Evolutionary conservation across 2,888 invertebrate genomes (phyloP).

Genomic region (Hypomecis atomaria): DNA sequence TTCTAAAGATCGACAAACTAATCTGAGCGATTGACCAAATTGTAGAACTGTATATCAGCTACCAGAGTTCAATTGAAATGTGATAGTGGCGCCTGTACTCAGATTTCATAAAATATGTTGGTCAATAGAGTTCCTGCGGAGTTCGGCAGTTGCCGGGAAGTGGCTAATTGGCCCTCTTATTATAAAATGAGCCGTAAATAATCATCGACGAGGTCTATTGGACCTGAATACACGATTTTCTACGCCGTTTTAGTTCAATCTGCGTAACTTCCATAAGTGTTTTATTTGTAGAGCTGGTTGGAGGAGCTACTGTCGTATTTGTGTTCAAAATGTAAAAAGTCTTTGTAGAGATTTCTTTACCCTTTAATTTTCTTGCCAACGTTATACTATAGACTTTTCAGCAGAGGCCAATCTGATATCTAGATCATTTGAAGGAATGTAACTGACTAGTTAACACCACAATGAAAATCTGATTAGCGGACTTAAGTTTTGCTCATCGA

Average conservation of each 20-base stretch:
- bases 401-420: too few species aligned
- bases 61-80: neutral
- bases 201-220: slow-evolving; percentile 49
- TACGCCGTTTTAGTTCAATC: slow-evolving; percentile 36
- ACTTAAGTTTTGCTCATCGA: too few species aligned
- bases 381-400: too few species aligned
- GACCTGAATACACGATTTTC: slow-evolving; percentile 43
- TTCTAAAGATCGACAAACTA: neutral
- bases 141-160: slow-evolving; percentile 44
- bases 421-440: too few species aligned
- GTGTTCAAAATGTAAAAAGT: too few species aligned
- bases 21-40: neutral
- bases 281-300: too few species aligned
- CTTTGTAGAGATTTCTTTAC: too few species aligned
- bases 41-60: neutral
- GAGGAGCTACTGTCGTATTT: too few species aligned
- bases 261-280: slow-evolving; percentile 11
- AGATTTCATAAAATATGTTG: neutral
- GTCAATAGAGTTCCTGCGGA: slow-evolving; percentile 45
- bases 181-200: slow-evolving; percentile 49
- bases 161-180: slow-evolving; percentile 46
- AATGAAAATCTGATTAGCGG: too few species aligned
- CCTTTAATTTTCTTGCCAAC: too few species aligned
- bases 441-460: too few species aligned
- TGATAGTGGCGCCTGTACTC: neutral